Conservation (phyloP, 1,140 invertebrate genomes). For the Metaphire vulgaris region DNA sequence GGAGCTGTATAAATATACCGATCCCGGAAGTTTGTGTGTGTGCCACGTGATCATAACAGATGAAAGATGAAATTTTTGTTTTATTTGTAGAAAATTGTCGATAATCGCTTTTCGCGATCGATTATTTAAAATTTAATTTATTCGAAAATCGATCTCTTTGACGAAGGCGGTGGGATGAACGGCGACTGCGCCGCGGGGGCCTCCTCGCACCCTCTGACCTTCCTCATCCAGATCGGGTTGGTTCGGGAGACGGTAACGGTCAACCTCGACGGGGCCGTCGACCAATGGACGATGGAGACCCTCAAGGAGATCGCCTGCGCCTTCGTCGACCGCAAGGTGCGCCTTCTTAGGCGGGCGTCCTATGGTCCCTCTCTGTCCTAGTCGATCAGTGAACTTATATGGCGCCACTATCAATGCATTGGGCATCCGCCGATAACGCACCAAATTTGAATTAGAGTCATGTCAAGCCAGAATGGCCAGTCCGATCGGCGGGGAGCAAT, state of each 20-base stretch:
- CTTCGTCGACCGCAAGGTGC: slow-evolving; percentile 86
- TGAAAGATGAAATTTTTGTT: background rate
- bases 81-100: background rate
- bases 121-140: no score
- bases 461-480: no score
- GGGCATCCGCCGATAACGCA: background rate
- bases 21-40: background rate
- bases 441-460: no score
- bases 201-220: slow-evolving; percentile 58
- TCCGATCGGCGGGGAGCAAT: no score
- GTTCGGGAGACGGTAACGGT: slow-evolving; percentile 78
- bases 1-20: no score
- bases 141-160: background rate
- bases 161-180: background rate
- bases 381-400: background rate
- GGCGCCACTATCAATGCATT: background rate
- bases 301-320: slow-evolving; percentile 89
- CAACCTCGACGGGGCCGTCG: slow-evolving; percentile 55
- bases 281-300: slow-evolving; percentile 74
- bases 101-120: no score
- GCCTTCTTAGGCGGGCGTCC: slow-evolving; percentile 29
- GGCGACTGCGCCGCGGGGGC: background rate
- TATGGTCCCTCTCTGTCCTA: background rate
- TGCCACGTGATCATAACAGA: background rate
- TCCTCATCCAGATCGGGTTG: slow-evolving; percentile 89